Evolutionary conservation across 1,140 invertebrate genomes (phyloP).

Genomic region (Marisa cornuarietis): DNA sequence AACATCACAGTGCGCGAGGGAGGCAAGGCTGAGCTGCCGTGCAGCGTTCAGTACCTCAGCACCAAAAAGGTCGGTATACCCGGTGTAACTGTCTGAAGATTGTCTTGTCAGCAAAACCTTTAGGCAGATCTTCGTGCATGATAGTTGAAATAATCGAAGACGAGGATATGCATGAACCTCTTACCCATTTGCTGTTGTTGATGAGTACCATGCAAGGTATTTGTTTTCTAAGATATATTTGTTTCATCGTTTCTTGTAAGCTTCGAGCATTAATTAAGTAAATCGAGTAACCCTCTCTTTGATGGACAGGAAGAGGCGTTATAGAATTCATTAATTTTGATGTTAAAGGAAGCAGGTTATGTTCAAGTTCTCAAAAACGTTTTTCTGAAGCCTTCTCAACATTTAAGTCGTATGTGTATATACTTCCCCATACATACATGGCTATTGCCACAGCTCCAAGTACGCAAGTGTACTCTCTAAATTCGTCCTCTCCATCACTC

Average conservation of each 20-base stretch:
- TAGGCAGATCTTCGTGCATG: no score
- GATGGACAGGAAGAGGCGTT: not conserved
- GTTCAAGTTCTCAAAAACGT: not conserved
- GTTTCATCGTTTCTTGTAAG: not conserved
- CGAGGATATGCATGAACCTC: not conserved
- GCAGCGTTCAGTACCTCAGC: slow-evolving; percentile 27
- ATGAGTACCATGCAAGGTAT: not conserved
- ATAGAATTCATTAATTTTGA: not conserved
- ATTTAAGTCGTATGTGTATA: not conserved
- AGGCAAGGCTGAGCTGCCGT: slow-evolving; percentile 25
- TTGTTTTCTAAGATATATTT: not conserved
- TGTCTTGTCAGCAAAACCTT: no score
- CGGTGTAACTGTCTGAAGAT: no score
- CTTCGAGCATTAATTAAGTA: not conserved
- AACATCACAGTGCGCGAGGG: slow-evolving; percentile 35
- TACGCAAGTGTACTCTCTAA: no score
- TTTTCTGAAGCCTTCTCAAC: not conserved
- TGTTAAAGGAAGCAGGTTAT: not conserved
- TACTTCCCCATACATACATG: not conserved
- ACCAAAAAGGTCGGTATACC: slow-evolving; percentile 26
- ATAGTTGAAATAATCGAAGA: no score
- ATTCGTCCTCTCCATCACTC: not conserved
- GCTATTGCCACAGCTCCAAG: no score
- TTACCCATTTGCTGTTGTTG: not conserved
- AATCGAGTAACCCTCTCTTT: not conserved